Conservation (phyloP, 2,113 vertebrate genomes). For the Campylomormyrus numenius region DNA sequence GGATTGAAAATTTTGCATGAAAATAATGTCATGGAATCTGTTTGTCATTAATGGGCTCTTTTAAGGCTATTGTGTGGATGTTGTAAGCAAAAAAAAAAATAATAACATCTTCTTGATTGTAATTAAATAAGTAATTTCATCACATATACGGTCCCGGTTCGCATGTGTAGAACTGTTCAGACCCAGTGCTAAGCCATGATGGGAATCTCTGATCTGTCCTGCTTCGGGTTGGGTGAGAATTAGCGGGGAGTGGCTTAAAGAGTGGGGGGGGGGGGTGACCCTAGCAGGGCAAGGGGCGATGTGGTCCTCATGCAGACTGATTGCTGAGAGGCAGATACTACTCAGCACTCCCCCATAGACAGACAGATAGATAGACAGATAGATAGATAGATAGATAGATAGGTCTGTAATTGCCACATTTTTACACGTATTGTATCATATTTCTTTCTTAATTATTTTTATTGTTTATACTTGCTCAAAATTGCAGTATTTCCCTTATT, state of each 20-base stretch:
- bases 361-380: background rate
- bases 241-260: background rate
- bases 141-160: background rate
- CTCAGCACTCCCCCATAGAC: background rate
- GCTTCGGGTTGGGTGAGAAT: background rate
- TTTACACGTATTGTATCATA: background rate
- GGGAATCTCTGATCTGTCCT: background rate
- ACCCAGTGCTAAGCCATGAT: background rate
- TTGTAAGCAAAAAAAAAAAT: background rate
- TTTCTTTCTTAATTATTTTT: background rate
- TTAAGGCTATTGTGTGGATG: background rate
- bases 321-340: background rate
- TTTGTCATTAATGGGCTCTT: background rate
- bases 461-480: background rate
- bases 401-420: background rate
- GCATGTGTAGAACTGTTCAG: background rate
- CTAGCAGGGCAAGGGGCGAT: background rate
- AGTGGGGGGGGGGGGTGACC: background rate
- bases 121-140: background rate
- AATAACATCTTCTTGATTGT: background rate
- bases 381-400: background rate
- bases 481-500: background rate
- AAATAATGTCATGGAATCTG: background rate
- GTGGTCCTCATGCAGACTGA: background rate
- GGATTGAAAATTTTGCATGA: background rate